phyloP scores from a whole-genome alignment of 2,113 vertebrate genomes.

The Ophthalmolycus amberensis region DNA sequence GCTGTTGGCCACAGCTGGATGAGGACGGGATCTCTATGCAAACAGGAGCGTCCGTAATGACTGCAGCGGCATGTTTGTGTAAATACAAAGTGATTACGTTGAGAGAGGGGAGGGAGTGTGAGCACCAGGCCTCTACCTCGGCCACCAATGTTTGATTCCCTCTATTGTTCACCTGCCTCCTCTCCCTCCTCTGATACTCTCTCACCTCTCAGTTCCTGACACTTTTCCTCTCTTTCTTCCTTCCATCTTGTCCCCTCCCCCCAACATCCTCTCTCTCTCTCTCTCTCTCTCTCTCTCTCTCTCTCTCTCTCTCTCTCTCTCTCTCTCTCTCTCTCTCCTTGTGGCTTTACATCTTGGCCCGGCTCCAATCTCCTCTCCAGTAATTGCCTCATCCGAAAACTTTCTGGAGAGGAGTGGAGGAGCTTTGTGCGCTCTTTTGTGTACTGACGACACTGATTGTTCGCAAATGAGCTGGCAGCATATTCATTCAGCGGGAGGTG shows the following conservation, averaged over 20 bases:
- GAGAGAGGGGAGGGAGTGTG: background rate
- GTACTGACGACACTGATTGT: slow-evolving; percentile 73
- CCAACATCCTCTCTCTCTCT: background rate
- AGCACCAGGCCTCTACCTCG: slow-evolving; percentile 24
- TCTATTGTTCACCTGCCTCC: slow-evolving; percentile 36
- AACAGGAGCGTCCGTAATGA: slow-evolving; percentile 30
- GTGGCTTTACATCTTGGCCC: slow-evolving; percentile 53
- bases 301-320: background rate
- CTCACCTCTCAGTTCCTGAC: slow-evolving; percentile 4
- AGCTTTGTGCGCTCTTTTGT: slow-evolving; percentile 68
- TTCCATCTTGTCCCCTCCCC: background rate
- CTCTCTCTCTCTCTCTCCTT: slow-evolving; percentile 18
- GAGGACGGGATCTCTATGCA: slow-evolving; percentile 27
- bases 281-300: background rate
- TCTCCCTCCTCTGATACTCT: background rate
- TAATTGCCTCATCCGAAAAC: slow-evolving; percentile 75
- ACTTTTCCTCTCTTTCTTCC: background rate
- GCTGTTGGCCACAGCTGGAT: slow-evolving; percentile 3
- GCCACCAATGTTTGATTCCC: slow-evolving; percentile 56
- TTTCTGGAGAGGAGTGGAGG: slow-evolving; percentile 62
- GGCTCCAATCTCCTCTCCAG: slow-evolving; percentile 64
- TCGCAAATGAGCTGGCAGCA: slow-evolving; percentile 72
- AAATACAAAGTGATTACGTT: slow-evolving; percentile 28
- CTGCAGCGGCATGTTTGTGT: background rate
- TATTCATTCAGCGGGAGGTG: slow-evolving; percentile 67